Percentiles rank a stretch among this genome's conserved stretches.
Evolutionary conservation across 2,888 invertebrate genomes (phyloP).

Genomic region (Rapana venosa): DNA sequence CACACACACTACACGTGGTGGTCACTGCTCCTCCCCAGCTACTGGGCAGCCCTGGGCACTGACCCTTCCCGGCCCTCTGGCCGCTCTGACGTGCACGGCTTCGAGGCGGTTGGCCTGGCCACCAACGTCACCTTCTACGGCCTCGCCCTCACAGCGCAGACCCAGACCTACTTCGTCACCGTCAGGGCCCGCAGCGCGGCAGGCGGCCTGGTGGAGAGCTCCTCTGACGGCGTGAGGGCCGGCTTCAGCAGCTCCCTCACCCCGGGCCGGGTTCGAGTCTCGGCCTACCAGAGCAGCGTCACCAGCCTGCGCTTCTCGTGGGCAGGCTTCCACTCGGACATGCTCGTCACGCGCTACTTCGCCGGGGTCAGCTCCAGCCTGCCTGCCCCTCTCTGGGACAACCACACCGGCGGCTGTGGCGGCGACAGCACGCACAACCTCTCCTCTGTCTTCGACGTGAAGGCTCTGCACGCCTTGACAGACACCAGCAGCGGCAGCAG

Average conservation of each 20-base stretch:
- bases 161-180: conserved; percentile 63
- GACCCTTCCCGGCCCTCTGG: conserved; percentile 59
- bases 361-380: neutral
- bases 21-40: conserved; percentile 41
- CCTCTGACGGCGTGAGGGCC: conserved; percentile 64
- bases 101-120: conserved; percentile 61
- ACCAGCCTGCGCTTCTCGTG: conserved; percentile 23
- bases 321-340: conserved; percentile 32
- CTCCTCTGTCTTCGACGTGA: conserved; percentile 7
- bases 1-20: no score
- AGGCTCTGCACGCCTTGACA: conserved; percentile 10
- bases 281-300: conserved; percentile 28
- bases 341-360: conserved; percentile 33
- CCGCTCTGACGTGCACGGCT: conserved; percentile 61
- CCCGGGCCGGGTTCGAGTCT: conserved; percentile 6
- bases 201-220: conserved; percentile 61
- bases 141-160: conserved; percentile 59
- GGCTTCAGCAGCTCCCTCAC: conserved; percentile 50
- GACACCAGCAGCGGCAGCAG: neutral
- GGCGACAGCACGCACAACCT: neutral
- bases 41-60: conserved; percentile 66
- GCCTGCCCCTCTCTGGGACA: neutral
- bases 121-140: conserved; percentile 57
- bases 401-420: neutral
- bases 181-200: conserved; percentile 64